phyloP scores from a whole-genome alignment of 1,140 invertebrate species.

The Kradibia gibbosae region DNA sequence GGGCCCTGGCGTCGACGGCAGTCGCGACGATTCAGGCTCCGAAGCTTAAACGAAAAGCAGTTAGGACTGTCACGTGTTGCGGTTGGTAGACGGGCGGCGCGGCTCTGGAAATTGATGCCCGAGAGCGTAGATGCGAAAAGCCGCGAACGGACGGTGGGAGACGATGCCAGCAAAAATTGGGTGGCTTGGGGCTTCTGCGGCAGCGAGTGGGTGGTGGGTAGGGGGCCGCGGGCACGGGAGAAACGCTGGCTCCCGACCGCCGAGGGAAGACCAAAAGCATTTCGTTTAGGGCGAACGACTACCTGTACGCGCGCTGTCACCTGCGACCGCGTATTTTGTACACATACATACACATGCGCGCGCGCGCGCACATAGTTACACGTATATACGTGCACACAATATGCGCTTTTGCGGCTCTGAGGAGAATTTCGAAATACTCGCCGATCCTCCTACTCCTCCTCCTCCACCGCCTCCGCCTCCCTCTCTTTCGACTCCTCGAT shows the following conservation, averaged over 20 bases:
- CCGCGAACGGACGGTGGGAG: background rate
- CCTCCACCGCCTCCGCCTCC: too few species aligned
- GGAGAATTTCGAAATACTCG: constrained; percentile 42
- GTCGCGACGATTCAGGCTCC: constrained; percentile 12
- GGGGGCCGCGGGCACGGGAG: background rate
- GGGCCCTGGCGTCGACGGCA: too few species aligned
- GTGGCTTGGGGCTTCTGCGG: background rate
- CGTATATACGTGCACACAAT: too few species aligned
- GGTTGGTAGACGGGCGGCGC: constrained; percentile 53
- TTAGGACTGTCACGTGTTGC: constrained; percentile 59
- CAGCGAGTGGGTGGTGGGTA: background rate
- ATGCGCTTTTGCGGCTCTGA: background rate
- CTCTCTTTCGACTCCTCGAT: too few species aligned
- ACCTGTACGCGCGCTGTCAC: constrained; percentile 14
- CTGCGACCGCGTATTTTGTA: background rate
- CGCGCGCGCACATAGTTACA: too few species aligned
- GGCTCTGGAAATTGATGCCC: constrained; percentile 59
- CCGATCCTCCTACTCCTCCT: too few species aligned
- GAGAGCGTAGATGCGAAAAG: constrained; percentile 45
- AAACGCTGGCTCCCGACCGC: background rate
- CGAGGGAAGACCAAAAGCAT: constrained; percentile 6
- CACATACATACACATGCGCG: background rate
- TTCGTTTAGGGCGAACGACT: constrained; percentile 37
- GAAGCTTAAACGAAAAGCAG: constrained; percentile 49
- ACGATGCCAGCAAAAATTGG: background rate